Evolutionary conservation across 2,113 vertebrate genomes (phyloP), one percentile per base, ranked within the genome.

Genomic region (Merops nubicus): DNA sequence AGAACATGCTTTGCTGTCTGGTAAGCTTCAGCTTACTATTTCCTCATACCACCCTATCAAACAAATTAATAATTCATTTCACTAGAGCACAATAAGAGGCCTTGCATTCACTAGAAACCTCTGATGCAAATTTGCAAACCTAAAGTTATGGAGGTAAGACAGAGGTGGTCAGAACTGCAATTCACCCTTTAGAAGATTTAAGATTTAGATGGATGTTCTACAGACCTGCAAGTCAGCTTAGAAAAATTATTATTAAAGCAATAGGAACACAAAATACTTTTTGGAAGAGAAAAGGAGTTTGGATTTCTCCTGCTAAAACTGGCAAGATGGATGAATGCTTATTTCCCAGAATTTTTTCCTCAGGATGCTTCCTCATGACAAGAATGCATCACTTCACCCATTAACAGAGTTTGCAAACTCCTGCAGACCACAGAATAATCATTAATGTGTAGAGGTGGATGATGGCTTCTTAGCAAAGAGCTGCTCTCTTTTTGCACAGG

Each of bases 21-120:
- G 38, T 22, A 45, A 81, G 47, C 47, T 91, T 33, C 51, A 40
- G 42, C 21, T 78, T 47, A 73, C 60, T 60, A 53, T 26, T 81
- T 53, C 60, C 69, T 95, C 57, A 17, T 4, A 6, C 19, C 72
- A 86, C 51, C 48, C 31, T 53, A 89, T 53, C 89, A 96, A 89
- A 60, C 64, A 69, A 72, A 89, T 95, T 50, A 94, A 84, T 87
- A 87, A 96, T 96, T 95, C 84, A 95, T 85, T 40, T 47, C 40
- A 81, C 77, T 29, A 54, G 34, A 88, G 77, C n/a, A 91, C 77
- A 95, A n/a, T 10, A 84, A 34, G 26, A 92, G n/a, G 31, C 25
- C 56, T 38, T 91, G 65, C 70, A 94, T 78, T 96, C 91, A 95
- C 56, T n/a, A 8, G 60, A 48, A 62, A 45, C 70, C 19, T 29